Evolutionary conservation across 2,888 invertebrate species (phyloP).

Genomic region (Cryptocheilus praepositus): DNA sequence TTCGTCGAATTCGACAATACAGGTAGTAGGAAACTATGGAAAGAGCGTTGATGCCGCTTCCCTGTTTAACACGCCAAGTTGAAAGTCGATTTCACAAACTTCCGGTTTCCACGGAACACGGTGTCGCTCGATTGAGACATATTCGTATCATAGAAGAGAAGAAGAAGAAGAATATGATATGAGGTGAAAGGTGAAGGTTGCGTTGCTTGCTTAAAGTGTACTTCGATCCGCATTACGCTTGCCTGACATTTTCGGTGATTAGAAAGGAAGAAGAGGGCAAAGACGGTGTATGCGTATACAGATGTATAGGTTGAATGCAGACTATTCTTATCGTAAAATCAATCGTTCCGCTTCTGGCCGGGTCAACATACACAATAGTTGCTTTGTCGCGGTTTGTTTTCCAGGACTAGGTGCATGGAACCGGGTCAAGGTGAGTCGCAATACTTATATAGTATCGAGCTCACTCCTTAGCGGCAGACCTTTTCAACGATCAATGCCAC

Average conservation of each 20-base stretch:
- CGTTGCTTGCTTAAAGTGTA: no score
- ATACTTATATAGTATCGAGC: conserved; percentile 31
- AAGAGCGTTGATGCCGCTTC: no score
- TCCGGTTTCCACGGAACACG: background rate
- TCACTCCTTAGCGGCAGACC: conserved; percentile 13
- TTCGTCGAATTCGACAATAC: conserved; percentile 10
- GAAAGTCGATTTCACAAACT: conserved; percentile 8
- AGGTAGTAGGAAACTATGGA: no score
- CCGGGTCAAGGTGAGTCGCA: conserved; percentile 47
- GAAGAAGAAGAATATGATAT: no score
- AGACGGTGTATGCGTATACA: no score
- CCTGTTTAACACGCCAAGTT: background rate
- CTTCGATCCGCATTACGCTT: no score
- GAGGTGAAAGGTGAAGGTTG: no score
- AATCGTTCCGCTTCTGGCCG: conserved; percentile 33
- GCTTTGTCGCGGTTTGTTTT: conserved; percentile 38
- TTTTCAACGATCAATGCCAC: no score
- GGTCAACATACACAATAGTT: conserved; percentile 16
- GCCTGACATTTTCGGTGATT: no score
- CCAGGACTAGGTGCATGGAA: conserved; percentile 39
- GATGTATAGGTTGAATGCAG: background rate
- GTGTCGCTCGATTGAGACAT: no score
- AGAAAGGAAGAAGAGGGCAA: no score
- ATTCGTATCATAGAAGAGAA: no score
- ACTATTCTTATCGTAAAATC: conserved; percentile 38